These are phyloP conservation scores for Sialia sialis DNA, from an alignment of 2,113 vertebrate genomes.

Conservation along the genomic window DNA sequence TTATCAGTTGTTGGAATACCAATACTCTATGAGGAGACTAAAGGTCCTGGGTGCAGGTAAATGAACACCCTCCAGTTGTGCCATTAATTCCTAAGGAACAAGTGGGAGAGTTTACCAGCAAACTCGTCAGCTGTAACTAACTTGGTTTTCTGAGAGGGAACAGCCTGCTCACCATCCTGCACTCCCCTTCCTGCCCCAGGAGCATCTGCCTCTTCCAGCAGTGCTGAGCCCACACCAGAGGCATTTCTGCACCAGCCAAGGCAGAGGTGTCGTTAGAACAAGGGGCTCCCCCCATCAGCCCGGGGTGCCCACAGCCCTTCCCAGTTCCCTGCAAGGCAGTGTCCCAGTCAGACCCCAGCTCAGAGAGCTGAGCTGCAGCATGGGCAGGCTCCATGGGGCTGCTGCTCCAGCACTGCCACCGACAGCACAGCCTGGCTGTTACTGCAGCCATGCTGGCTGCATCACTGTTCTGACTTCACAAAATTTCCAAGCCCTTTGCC, in stretches of 20 bases:
- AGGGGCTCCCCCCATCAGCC: neutral
- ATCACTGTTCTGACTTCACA: neutral
- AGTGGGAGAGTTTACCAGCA: neutral
- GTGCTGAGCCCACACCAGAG: neutral
- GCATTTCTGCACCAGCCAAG: neutral
- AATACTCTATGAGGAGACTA: neutral
- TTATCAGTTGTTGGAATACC: neutral
- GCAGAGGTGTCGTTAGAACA: neutral
- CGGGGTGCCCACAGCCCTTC: fast-evolving
- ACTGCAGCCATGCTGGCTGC: neutral
- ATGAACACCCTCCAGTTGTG: slow-evolving; percentile 54
- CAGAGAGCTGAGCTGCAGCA: neutral
- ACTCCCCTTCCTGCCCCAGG: neutral
- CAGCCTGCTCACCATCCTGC: fast-evolving
- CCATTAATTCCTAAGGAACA: slow-evolving; percentile 16
- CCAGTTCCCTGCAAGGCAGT: fast-evolving
- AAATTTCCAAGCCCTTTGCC: slow-evolving; percentile 55
- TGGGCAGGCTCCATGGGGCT: neutral
- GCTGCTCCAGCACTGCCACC: fast-evolving
- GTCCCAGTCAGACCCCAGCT: neutral
- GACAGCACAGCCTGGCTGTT: neutral
- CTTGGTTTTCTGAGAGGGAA: neutral
- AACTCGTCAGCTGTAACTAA: slow-evolving; percentile 44
- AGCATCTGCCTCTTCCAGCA: neutral
- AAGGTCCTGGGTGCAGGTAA: slow-evolving; percentile 32